Base-by-base conservation (phyloP, 2,888 invertebrate species). In the Sphecodes monilicornis region DNA sequence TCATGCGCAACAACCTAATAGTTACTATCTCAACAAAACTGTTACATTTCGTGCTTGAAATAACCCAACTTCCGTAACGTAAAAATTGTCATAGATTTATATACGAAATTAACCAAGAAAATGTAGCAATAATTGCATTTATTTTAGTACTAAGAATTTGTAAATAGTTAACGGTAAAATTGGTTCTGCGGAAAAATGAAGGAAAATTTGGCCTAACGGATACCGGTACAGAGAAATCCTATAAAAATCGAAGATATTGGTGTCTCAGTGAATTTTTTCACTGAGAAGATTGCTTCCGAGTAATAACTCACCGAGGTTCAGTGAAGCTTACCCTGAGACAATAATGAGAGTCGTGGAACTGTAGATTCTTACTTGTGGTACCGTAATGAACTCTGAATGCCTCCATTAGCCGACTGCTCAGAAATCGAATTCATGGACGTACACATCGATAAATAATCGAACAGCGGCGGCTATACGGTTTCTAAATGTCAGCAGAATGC, bases 301-400 rank as follows among this genome's bases (percentile, higher is more conserved):
- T 74, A 79, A 72, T 75, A 70, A 32, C 54, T 64, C 70, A 54
- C 73, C 46, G 29, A 75, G 13, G 81, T 78, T 78, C 75, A 57
- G 70, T 70, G 66, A 60, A 78, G 76, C 78, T 78, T 79, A 76
- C 82, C 69, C 74, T 10, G 43, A 76, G 76, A 75, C 79, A 77
- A 86, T 76, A 78, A 86, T 83, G 79, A 81, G 69, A 66, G 74
- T 60, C 76, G 54, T 29, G 70, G 70, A 70, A 68, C 69, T 69
- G 60, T 73, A 69, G 72, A 86, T 76, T 80, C 80, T 82, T 85
- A 29, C 72, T 29, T 75, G 71, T 41, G 70, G 60, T 71, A 76
- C 83, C 43, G 80, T 77, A 86, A 83, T 82, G 78, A 76, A 74
- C 79, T 82, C 71, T 39, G 73, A 77, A 72, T 86, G 78, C 78